Base-by-base conservation (phyloP, 2,797 vertebrate genomes). In the Siniperca obscura region DNA sequence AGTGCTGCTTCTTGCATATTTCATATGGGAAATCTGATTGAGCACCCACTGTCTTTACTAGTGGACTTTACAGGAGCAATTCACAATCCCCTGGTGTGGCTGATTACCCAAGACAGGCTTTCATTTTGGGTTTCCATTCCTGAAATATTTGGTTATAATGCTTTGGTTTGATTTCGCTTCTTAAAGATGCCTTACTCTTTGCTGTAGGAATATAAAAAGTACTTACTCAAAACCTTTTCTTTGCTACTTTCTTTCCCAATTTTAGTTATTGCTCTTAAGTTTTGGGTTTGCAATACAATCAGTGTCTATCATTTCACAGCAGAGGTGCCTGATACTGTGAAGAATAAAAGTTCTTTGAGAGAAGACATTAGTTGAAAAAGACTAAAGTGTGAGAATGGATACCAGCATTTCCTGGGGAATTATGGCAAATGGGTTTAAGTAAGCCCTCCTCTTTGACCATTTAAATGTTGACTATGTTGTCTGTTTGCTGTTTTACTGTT, bases 1-100 rank as follows among this genome's bases (percentile, higher is more conserved):
- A 82, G 66, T 3, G 56, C 50, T 36, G 56, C 70, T 78, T 84
- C 68, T 70, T 90, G 76, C 84, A 87, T 83, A 84, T 88, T 91
- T 89, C 79, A 79, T 83, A 70, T 48, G 9, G 74, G 56, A 80
- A 76, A 88, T 76, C 53, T 76, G 76, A 91, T 82, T 72, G 77
- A 79, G 83, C 44, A 61, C 30, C 78, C 46, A 50, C 55, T 40
- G 67, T 79, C 78, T 74, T 82, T 59, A 73, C 75, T 57, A 44
- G 70, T 67, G 65, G 71, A 81, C 85, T 82, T 77, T 75, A 83
- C 67, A 30, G 40, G 40, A 36, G 16, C n/a, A 70, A 68, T 53
- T 76, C 42, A 36, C 55, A 61, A 40, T 70, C 66, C 52, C 56
- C 55, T 27, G 12, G n/a, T 68, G 74, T 56, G 61, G 64, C 46